phyloP scores from a whole-genome alignment of 1,140 invertebrate genomes.

The Bombus balteatus region DNA sequence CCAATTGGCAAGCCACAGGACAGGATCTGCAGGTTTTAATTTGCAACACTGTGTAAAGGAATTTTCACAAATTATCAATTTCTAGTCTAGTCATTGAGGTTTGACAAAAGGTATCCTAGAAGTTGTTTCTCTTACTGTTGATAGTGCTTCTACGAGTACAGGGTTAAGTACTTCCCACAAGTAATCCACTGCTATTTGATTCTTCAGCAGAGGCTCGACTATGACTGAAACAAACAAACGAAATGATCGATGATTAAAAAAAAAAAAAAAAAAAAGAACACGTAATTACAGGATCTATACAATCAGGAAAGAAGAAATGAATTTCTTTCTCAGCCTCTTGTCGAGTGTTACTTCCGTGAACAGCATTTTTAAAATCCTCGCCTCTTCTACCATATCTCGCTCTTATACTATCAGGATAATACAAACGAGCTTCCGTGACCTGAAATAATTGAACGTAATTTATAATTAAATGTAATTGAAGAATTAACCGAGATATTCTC shows the following conservation, averaged over 20 bases:
- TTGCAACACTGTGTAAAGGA: conserved; percentile 81
- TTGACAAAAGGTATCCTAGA: not conserved
- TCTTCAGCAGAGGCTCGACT: conserved; percentile 84
- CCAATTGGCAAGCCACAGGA: conserved; percentile 91
- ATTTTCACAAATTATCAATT: not conserved
- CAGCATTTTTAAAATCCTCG: conserved; percentile 87
- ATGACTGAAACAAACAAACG: conserved; percentile 81
- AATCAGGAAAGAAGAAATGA: conserved; percentile 92
- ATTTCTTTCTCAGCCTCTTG: conserved; percentile 91
- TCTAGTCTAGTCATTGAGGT: not conserved
- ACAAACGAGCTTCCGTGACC: conserved; percentile 85
- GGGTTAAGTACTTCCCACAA: conserved; percentile 86
- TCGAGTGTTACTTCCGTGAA: conserved; percentile 91
- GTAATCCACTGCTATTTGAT: conserved; percentile 86
- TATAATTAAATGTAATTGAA: not conserved
- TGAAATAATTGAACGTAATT: conserved; percentile 50
- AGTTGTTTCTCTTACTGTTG: conserved; percentile 81
- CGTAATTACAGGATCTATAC: conserved; percentile 80
- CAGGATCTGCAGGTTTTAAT: conserved; percentile 88
- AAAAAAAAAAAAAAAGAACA: not conserved
- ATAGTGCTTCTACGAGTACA: conserved; percentile 87
- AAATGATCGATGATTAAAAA: not conserved
- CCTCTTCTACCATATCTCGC: conserved; percentile 86
- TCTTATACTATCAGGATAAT: conserved; percentile 89
- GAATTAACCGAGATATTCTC: too few relatives aligned